phyloP scores from a whole-genome alignment of 1,140 invertebrate species.

The Drosophila obscura region DNA sequence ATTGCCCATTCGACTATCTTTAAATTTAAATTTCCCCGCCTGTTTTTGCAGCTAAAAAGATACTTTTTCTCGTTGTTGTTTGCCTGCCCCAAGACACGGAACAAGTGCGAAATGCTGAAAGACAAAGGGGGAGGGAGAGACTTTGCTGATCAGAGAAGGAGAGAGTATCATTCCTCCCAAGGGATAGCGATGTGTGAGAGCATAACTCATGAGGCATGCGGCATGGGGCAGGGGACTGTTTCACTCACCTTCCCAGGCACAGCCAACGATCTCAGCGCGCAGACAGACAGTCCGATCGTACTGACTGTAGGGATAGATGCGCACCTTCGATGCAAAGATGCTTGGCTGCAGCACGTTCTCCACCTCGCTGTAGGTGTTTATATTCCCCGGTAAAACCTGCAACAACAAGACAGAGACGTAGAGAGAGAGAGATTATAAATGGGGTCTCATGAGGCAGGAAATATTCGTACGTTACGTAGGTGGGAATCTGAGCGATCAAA shows the following conservation, averaged over 20 bases:
- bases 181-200: neutral
- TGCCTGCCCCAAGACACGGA: slow-evolving; percentile 32
- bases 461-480: slow-evolving; percentile 33
- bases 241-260: slow-evolving; percentile 90
- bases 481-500: slow-evolving; percentile 50
- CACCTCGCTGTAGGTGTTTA: slow-evolving; percentile 93
- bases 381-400: slow-evolving; percentile 94
- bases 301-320: slow-evolving; percentile 94
- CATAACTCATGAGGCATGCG: slow-evolving; percentile 44
- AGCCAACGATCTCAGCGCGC: slow-evolving; percentile 95
- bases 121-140: too few relatives aligned
- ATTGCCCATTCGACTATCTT: neutral
- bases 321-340: slow-evolving; percentile 92
- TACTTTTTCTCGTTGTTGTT: slow-evolving; percentile 40
- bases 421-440: slow-evolving; percentile 64
- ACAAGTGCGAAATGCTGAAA: slow-evolving; percentile 50
- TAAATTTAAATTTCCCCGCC: neutral
- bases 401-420: slow-evolving; percentile 72
- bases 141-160: neutral
- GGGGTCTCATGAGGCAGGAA: slow-evolving; percentile 37
- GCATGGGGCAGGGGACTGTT: slow-evolving; percentile 1
- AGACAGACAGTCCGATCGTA: slow-evolving; percentile 96
- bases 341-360: slow-evolving; percentile 92
- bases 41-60: slow-evolving; percentile 13
- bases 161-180: neutral